phyloP scores from a whole-genome alignment of 2,888 invertebrate species.

The Thymelicus acteon region DNA sequence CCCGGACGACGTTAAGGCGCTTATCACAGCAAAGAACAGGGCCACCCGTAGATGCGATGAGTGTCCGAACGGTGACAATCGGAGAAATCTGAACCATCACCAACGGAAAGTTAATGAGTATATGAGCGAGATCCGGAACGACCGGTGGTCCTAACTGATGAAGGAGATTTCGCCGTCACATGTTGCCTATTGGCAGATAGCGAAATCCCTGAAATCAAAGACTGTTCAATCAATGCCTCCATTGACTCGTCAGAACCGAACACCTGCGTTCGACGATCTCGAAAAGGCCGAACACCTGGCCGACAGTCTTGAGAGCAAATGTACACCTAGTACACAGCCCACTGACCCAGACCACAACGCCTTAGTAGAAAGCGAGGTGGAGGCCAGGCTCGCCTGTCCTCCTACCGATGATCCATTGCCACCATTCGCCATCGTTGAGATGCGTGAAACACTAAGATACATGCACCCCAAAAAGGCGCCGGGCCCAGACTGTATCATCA shows the following conservation, averaged over 20 bases:
- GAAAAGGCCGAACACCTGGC: constrained; percentile 34
- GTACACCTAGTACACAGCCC: constrained; percentile 7
- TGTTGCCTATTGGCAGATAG: not conserved
- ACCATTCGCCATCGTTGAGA: not conserved
- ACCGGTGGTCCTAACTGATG: not conserved
- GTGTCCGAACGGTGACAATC: not conserved
- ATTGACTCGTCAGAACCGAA: not conserved
- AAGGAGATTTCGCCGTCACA: not conserved
- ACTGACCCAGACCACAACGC: not conserved
- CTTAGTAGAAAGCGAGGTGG: not conserved
- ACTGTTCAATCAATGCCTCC: constrained; percentile 6
- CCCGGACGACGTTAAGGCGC: not conserved
- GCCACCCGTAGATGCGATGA: not conserved
- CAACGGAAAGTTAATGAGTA: not conserved
- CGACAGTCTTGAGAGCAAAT: constrained; percentile 32
- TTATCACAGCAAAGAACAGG: not conserved
- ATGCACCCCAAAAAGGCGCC: constrained; percentile 1
- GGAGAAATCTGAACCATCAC: not conserved
- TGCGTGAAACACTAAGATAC: not conserved
- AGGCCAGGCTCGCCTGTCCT: not conserved
- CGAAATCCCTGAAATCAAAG: constrained; percentile 1
- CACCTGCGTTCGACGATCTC: constrained; percentile 1
- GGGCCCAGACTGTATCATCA: not conserved
- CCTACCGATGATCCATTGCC: not conserved
- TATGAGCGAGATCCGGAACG: not conserved